Evolutionary conservation across 2,113 vertebrate species (phyloP), one percentile per base, ranked within the genome.

Genomic region (Xenus cinereus): DNA sequence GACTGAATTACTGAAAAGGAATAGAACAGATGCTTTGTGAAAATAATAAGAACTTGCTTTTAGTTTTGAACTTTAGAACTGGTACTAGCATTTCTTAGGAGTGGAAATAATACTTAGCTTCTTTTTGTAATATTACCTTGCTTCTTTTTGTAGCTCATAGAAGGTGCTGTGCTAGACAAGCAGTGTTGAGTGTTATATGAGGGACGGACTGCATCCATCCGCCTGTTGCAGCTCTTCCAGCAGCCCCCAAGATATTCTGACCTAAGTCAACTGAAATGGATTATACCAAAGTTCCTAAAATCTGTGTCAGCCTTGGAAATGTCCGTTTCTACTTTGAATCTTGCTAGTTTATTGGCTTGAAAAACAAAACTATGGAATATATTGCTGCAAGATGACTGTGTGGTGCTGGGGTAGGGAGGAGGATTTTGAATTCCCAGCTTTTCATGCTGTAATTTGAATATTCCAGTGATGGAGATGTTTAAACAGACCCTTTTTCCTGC

Each of bases 171-270:
- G 14, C n/a, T 51, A 39, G 57, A 20, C 20, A 14, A 21, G 26
- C 37, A 20, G 79, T 1, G 22, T 66, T 41, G 59, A 7, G 73
- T 1, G 8, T 15, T 62, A 10, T 0, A 1, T 19, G 33, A 43
- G 53, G 60, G 66, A 50, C 1, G 11, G n/a, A 7, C 56, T 67
- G 46, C 21, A 1, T 14, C 3, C 62, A 15, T 27, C 43, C 1
- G 14, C 41, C 77, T 45, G 35, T 8, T 59, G 89, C 78, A 60
- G 53, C 63, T 60, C 62, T 76, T 72, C 71, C 83, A 69, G 67
- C 54, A 74, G 80, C 72, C 60, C 53, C 10, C 1, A 0, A 72
- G 63, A 45, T 17, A 16, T 48, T 84, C 59, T 33, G 73, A 39
- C 39, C 72, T 33, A 4, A 53, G 54, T 33, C 46, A 59, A 30